Conservation (phyloP, 1,140 invertebrate genomes). For the Sitobion miscanthi region DNA sequence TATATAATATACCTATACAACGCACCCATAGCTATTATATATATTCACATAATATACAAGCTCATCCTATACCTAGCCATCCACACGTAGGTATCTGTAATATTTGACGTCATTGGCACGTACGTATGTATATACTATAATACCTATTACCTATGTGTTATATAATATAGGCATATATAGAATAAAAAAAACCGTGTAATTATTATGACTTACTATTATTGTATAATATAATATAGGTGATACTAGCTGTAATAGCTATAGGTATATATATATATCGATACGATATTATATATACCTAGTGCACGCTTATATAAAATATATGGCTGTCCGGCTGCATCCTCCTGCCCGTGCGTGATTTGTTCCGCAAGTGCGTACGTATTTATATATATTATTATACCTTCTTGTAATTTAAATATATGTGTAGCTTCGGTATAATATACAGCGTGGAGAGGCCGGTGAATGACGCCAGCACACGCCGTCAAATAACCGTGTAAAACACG, state of each 20-base stretch:
- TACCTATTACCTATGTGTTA: too few relatives aligned
- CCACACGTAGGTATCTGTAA: too few relatives aligned
- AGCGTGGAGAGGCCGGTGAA: not conserved
- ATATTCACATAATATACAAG: too few relatives aligned
- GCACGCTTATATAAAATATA: not conserved
- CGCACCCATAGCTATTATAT: too few relatives aligned
- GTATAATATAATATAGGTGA: too few relatives aligned
- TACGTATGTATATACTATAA: too few relatives aligned
- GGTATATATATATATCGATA: not conserved
- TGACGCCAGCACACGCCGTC: slow-evolving; percentile 1
- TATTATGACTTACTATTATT: too few relatives aligned
- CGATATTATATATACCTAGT: not conserved
- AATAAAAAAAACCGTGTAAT: too few relatives aligned
- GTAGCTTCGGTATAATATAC: not conserved
- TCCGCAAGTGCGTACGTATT: not conserved
- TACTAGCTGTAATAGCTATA: not conserved
- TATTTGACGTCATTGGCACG: too few relatives aligned
- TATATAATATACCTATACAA: too few relatives aligned
- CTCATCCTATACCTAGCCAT: too few relatives aligned
- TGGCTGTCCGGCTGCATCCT: not conserved
- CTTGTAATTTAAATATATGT: not conserved
- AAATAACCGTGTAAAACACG: slow-evolving; percentile 6
- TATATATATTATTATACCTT: not conserved
- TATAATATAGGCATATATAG: too few relatives aligned
- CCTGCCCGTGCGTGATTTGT: not conserved